Evolutionary conservation across 2,797 vertebrate species (phyloP).

Genomic region (Eospalax fontanierii): DNA sequence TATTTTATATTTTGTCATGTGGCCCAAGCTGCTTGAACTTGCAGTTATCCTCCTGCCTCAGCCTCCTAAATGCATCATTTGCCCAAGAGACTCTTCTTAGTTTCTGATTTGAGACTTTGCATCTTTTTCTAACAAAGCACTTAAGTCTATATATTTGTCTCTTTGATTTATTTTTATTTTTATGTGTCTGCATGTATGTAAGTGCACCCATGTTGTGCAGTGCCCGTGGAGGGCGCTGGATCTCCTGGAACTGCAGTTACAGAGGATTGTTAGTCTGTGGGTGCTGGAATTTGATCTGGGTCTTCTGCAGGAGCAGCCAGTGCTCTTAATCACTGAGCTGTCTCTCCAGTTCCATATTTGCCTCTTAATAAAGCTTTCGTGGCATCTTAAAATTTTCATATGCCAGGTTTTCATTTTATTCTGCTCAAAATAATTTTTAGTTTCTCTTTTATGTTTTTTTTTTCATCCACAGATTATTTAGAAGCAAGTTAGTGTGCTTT

Average conservation of each 20-base stretch:
- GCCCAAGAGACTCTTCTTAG: background rate
- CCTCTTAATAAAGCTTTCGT: background rate
- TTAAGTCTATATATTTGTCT: constrained; percentile 18
- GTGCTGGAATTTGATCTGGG: too few relatives aligned
- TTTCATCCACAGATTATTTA: constrained; percentile 65
- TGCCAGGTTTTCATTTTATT: constrained; percentile 41
- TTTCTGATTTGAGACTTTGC: constrained; percentile 44
- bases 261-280: too few relatives aligned
- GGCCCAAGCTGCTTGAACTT: background rate
- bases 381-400: constrained; percentile 9
- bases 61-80: background rate
- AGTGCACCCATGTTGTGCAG: too few relatives aligned
- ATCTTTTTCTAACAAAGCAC: constrained; percentile 20
- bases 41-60: background rate
- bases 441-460: constrained; percentile 63
- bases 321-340: too few relatives aligned
- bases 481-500: constrained; percentile 60
- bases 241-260: too few relatives aligned
- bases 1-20: background rate
- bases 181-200: too few relatives aligned
- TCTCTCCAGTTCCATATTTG: too few relatives aligned
- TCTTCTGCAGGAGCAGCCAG: too few relatives aligned
- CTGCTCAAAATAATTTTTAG: constrained; percentile 63
- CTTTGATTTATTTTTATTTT: background rate
- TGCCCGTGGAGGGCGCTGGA: too few relatives aligned